Evolutionary conservation across 2,888 invertebrate species (phyloP), one percentile per base, ranked within the genome.

Genomic region (Drosophila kambysellisi): DNA sequence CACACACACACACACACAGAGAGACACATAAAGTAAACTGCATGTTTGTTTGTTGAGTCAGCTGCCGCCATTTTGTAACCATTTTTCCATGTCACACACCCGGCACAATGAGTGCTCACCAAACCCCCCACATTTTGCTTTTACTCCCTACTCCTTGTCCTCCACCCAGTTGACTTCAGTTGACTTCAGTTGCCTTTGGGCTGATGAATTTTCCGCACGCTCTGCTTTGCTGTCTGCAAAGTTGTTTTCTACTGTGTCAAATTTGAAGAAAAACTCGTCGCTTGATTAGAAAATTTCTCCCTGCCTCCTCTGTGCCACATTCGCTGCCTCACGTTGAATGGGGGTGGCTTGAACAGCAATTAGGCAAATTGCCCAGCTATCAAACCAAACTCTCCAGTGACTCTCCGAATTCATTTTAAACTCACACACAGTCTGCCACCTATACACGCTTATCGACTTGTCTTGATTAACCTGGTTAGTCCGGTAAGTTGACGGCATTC

Each of bases 61-160:
- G 83, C 73, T 86, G 90, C 74, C 89, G 80, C 85, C 89, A 85
- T 85, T 85, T 89, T 88, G 85, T 80, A 85, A 68, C 75, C 75
- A 80, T 89, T 88, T 89, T 82, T 79, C 74, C 84, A 88, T 83
- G 83, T 78, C 87, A 86, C 79, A 86, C 73, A 86, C 69, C 67
- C 70, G 60, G 66, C 51, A 76, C 72, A 76, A 74, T 80, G 77
- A 78, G 60, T 57, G 52, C 60, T 43, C 64, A 41, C 35, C 54
- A 6, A 56, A 29, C 50, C 39, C 41, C 1, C 20, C 6, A 37
- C 35, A 9, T 17, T 63, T 30, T n/a, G 20, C 20, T 32, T 32
- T 15, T 54, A 30, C 53, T 58, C 46, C 37, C 20, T 20, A 3
- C 11, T 43, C 20, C 2, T 20, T 11, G 11, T 37, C 41, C 65